These are phyloP conservation scores for Spheniscus mendiculus DNA, from an alignment of 2,113 vertebrate species.

Conservation along the genomic window DNA sequence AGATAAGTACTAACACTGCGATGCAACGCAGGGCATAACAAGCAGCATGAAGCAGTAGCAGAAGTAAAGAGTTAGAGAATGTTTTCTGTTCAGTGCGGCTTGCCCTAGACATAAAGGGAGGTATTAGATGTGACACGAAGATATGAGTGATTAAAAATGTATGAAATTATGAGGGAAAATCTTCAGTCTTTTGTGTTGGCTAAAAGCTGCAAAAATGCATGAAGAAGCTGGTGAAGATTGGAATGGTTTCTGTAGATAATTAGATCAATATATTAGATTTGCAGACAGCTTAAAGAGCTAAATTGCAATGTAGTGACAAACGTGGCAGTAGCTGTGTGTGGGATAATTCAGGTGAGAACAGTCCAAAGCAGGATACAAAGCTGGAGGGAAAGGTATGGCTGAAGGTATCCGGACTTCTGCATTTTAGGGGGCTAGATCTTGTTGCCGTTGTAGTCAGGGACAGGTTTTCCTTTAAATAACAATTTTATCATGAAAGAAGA, in stretches of 20 bases:
- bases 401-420: not conserved
- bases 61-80: not conserved
- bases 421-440: not conserved
- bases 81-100: not conserved
- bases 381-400: not conserved
- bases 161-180: not conserved
- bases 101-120: not conserved
- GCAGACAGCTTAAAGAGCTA: not conserved
- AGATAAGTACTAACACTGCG: not conserved
- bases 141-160: not conserved
- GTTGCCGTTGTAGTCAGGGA: not conserved
- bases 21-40: rapidly evolving
- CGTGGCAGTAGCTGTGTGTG: not conserved
- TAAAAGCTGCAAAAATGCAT: not conserved
- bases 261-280: not conserved
- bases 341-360: not conserved
- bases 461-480: not conserved
- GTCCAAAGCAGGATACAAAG: not conserved
- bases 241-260: not conserved
- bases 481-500: not conserved
- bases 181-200: not conserved
- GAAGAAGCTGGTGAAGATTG: not conserved
- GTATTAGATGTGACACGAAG: not conserved
- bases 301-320: not conserved
- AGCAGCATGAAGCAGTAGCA: not conserved